These are phyloP conservation scores for Lytechinus variegatus DNA, from an alignment of 35 echinoderm and acorn worm genomes.

Conservation along the genomic window DNA sequence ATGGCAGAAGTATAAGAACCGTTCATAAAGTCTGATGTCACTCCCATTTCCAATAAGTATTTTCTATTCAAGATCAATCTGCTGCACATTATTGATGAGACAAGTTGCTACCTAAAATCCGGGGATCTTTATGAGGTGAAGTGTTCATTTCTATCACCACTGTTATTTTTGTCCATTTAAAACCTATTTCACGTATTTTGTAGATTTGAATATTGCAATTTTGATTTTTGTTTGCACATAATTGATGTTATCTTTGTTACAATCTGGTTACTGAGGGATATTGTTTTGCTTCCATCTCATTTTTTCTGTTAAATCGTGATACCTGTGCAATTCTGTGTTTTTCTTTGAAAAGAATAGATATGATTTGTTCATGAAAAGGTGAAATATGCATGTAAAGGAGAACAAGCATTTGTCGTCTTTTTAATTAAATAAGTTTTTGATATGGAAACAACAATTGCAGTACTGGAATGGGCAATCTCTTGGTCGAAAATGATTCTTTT, in stretches of 20 bases:
- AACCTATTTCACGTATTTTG: not conserved
- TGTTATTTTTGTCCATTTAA: not conserved
- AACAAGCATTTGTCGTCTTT: not conserved
- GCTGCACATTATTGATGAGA: not conserved
- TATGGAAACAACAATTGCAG: not conserved
- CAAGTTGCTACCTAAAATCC: not conserved
- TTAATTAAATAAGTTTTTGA: not conserved
- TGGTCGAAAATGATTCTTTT: not conserved
- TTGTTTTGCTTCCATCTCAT: not conserved
- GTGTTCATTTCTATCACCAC: not conserved
- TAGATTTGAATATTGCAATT: not conserved
- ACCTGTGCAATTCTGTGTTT: not conserved
- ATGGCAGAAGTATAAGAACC: not conserved
- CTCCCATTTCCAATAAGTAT: not conserved
- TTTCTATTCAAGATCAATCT: not conserved
- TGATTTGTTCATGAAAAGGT: not conserved
- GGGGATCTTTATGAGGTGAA: not conserved
- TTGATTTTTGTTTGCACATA: not conserved
- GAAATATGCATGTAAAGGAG: not conserved
- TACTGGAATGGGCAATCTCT: not conserved
- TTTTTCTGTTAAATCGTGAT: not conserved
- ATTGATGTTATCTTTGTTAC: not conserved
- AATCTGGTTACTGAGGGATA: not conserved
- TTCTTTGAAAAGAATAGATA: not conserved
- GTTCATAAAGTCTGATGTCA: not conserved